Base-by-base conservation (phyloP, 1,140 invertebrate species). In the Drosophila micromelanica region DNA sequence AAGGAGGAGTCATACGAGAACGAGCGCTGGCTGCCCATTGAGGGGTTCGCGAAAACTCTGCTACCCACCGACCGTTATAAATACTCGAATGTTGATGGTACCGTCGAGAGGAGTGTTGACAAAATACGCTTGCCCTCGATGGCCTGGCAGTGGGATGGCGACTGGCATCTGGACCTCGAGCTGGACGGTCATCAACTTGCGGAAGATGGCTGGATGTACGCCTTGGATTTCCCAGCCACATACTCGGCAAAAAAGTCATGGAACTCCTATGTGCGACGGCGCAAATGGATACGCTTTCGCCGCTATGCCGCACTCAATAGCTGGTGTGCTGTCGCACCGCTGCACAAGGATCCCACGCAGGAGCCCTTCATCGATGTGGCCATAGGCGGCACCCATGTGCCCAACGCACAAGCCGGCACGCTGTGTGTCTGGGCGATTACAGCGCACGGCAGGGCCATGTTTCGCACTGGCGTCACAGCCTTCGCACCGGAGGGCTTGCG, bases 141-240 rank as follows among this genome's bases (percentile, higher is more conserved):
- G 94, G 96, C 97, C 65, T 98, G 98, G 98, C 95, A 97, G 84
- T 98, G 97, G 97, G 97, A 98, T 93, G 96, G 96, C 3, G 96
- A 97, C 76, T 99, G 98, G 98, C 95, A 97, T 73, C 94, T 98
- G 55, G 97, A 98, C 92, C 94, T 97, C 11, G 97, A 96, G 27
- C 93, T 98, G 48, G 95, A 98, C 92, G 97, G 97, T 4, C 95
- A 98, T 84, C 96, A 96, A 3, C 93, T 98, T 51, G 96, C 96
- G 91, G 95, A 96, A 92, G 97, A 98, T 94, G 97, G 97, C 40
- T 98, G 97, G 98, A 98, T 96, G 32, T 99, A 98, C 93, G 97
- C 97, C 23, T 93, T 98, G 48, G 97, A 98, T 93, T 98, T 98
- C 93, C 97, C 96, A 51, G 94, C 96, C 17, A 95, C 95, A n/a